These are phyloP conservation scores for Alosa sapidissima DNA, from an alignment of 2,797 vertebrate species.

Conservation along the genomic window DNA sequence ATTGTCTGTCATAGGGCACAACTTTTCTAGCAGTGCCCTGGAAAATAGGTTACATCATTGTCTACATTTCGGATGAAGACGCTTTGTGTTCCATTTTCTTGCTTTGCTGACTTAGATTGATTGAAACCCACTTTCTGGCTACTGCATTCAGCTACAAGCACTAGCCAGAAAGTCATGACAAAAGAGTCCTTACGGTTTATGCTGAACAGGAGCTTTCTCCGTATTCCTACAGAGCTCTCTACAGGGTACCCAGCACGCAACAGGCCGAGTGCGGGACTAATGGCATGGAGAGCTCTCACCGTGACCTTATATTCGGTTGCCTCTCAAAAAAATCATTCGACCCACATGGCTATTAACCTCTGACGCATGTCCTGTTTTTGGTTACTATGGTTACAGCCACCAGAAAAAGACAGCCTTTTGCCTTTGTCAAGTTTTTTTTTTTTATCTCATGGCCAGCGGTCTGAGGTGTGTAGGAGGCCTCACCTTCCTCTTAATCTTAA, in stretches of 20 bases:
- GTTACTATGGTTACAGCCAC: conserved; percentile 9
- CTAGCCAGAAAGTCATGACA: neutral
- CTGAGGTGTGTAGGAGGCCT: neutral
- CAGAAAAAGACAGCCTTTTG: neutral
- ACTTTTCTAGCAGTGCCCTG: too few relatives aligned
- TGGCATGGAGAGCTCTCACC: neutral
- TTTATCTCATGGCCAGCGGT: neutral
- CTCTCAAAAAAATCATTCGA: neutral
- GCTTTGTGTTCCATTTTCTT: neutral
- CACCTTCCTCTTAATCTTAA: neutral
- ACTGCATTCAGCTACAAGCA: neutral
- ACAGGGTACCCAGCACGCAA: neutral
- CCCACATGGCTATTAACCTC: conserved; percentile 9
- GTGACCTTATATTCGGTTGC: neutral
- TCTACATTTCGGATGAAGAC: neutral
- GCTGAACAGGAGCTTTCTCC: neutral
- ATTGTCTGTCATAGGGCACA: too few relatives aligned
- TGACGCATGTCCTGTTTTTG: neutral
- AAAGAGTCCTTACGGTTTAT: neutral
- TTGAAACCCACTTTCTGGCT: neutral
- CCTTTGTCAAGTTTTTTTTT: neutral
- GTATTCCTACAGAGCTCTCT: neutral
- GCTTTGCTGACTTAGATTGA: neutral
- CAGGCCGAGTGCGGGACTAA: neutral
- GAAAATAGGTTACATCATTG: neutral